These are phyloP conservation scores for Meteorus sp. DNA, from an alignment of 1,140 invertebrate genomes.

Conservation along the genomic window DNA sequence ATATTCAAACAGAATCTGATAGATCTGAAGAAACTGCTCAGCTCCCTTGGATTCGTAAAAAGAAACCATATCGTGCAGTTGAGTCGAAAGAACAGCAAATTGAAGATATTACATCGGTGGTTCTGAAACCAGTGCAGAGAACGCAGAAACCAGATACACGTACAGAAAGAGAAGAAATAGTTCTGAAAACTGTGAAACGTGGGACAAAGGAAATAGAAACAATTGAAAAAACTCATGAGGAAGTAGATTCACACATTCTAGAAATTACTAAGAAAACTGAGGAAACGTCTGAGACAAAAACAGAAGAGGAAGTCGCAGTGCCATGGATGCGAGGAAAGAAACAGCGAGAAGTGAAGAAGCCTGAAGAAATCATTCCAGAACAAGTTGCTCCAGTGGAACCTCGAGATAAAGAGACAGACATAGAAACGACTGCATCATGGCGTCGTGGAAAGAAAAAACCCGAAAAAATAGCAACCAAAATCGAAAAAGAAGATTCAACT, in stretches of 20 bases:
- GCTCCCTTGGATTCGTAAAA: conserved; percentile 55
- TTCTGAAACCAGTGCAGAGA: conserved; percentile 48
- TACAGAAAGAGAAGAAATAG: conserved; percentile 43
- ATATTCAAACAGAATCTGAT: conserved; percentile 22
- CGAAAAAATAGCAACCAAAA: conserved; percentile 10
- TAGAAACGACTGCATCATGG: conserved; percentile 34
- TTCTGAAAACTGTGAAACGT: conserved; percentile 42
- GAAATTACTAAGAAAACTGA: conserved; percentile 35
- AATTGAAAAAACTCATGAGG: conserved; percentile 27
- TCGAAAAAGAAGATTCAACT: conserved; percentile 39
- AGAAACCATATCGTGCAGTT: conserved; percentile 31
- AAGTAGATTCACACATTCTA: neutral
- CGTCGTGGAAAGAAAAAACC: conserved; percentile 22
- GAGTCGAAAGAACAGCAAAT: conserved; percentile 52
- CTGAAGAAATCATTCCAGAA: conserved; percentile 31
- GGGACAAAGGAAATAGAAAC: conserved; percentile 34
- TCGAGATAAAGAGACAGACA: conserved; percentile 30
- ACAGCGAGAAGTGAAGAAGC: conserved; percentile 29
- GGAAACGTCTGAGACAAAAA: conserved; percentile 43
- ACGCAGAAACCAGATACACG: conserved; percentile 27
- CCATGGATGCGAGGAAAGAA: conserved; percentile 30
- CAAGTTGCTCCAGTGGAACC: conserved; percentile 48
- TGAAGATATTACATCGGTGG: conserved; percentile 47
- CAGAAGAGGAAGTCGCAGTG: conserved; percentile 48
- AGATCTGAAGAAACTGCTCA: conserved; percentile 43